phyloP scores from a whole-genome alignment of 2,113 vertebrate species.

The Platysternon megacephalum region DNA sequence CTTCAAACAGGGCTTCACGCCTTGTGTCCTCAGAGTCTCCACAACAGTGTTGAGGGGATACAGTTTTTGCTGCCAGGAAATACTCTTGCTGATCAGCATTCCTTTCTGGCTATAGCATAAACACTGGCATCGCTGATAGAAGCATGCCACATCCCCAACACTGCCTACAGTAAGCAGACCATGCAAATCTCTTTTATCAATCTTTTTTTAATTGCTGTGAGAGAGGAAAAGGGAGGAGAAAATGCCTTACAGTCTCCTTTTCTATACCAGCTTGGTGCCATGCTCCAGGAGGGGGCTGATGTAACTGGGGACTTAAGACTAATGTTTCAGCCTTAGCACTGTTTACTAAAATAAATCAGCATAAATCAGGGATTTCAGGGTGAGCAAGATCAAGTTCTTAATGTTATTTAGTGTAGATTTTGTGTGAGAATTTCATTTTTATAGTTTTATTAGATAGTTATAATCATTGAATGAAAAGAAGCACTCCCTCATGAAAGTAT shows the following conservation, averaged over 20 bases:
- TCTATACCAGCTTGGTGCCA: not conserved
- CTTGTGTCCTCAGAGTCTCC: not conserved
- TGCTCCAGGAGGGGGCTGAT: not conserved
- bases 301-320: not conserved
- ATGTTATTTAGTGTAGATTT: not conserved
- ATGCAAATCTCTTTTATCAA: not conserved
- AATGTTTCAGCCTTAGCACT: not conserved
- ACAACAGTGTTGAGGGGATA: not conserved
- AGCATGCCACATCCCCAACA: not conserved
- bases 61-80: not conserved
- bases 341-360: not conserved
- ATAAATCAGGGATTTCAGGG: not conserved
- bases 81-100: not conserved
- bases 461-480: not conserved
- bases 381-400: not conserved
- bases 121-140: not conserved
- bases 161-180: fast-evolving
- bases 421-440: not conserved
- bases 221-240: not conserved
- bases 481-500: not conserved
- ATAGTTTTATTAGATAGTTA: not conserved
- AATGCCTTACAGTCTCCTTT: not conserved
- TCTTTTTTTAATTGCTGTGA: not conserved
- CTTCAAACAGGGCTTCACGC: not conserved
- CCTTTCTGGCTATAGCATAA: not conserved